phyloP scores from a whole-genome alignment of 2,888 invertebrate species.

The Steinernema scapterisci region DNA sequence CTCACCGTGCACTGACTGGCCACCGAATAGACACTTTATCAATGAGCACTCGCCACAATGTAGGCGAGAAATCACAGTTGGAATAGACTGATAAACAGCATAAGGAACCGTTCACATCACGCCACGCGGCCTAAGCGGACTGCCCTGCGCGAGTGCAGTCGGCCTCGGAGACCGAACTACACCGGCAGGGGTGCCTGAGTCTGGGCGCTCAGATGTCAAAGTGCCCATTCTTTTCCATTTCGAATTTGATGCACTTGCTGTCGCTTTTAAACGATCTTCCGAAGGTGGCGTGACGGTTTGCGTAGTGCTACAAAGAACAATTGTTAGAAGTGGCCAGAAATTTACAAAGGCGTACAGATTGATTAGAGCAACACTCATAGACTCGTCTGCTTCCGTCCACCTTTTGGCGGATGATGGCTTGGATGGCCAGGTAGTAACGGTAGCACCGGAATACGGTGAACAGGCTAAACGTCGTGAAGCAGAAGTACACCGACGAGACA shows the following conservation, averaged over 20 bases:
- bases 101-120: background rate
- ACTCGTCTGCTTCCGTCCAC: background rate
- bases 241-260: background rate
- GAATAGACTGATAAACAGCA: background rate
- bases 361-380: slow-evolving; percentile 4
- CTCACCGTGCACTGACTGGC: no score
- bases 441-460: slow-evolving; percentile 11
- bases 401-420: background rate
- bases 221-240: background rate
- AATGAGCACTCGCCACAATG: no score
- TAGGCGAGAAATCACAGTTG: background rate
- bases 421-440: background rate
- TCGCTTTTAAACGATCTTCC: background rate
- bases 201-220: background rate
- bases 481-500: background rate
- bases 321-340: background rate
- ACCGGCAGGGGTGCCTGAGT: background rate
- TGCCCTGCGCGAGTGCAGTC: no score
- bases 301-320: slow-evolving; percentile 1
- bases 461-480: background rate
- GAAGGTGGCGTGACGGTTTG: background rate
- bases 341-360: background rate
- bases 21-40: no score
- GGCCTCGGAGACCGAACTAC: background rate
- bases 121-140: background rate